These are phyloP conservation scores for Cryptocheilus praepositus DNA, from an alignment of 2,888 invertebrate genomes.

Conservation along the genomic window DNA sequence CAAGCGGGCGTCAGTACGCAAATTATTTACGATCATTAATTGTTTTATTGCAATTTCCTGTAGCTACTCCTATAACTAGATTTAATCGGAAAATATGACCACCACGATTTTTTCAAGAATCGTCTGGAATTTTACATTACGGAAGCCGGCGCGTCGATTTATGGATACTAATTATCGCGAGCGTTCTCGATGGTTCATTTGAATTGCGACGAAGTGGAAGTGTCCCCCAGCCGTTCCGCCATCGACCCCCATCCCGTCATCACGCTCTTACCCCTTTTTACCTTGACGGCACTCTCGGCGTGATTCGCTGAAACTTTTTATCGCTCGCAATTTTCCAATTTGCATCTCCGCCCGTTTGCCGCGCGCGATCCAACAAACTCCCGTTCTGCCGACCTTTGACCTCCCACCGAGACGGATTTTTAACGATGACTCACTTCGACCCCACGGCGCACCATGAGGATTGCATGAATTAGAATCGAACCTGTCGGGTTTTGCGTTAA, in stretches of 20 bases:
- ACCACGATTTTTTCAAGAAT: too few relatives aligned
- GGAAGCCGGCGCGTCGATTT: neutral
- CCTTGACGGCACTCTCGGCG: neutral
- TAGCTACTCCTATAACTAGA: too few relatives aligned
- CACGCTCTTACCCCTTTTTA: neutral
- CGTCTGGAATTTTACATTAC: too few relatives aligned
- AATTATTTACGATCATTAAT: too few relatives aligned
- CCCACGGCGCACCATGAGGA: conserved; percentile 30
- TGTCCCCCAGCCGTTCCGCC: too few relatives aligned
- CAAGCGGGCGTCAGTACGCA: too few relatives aligned
- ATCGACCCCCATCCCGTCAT: too few relatives aligned
- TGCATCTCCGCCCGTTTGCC: conserved; percentile 27
- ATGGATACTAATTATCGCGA: conserved; percentile 2
- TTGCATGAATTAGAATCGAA: too few relatives aligned
- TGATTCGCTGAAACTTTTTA: conserved; percentile 19
- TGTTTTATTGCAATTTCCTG: too few relatives aligned
- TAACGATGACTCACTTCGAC: conserved; percentile 22
- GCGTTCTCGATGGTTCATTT: conserved; percentile 5
- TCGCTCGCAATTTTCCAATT: conserved; percentile 30
- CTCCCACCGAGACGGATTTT: conserved; percentile 19
- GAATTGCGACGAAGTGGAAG: conserved; percentile 4
- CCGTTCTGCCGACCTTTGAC: neutral
- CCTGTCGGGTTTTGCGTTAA: too few relatives aligned
- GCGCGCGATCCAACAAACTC: conserved; percentile 24
- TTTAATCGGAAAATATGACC: too few relatives aligned